A percentile compares a stretch with the other conserved stretches of the same genome.
These are phyloP conservation scores for Pseudococcus jackbeardsleyi DNA, from an alignment of 2,888 invertebrate genomes.

Conservation along the genomic window DNA sequence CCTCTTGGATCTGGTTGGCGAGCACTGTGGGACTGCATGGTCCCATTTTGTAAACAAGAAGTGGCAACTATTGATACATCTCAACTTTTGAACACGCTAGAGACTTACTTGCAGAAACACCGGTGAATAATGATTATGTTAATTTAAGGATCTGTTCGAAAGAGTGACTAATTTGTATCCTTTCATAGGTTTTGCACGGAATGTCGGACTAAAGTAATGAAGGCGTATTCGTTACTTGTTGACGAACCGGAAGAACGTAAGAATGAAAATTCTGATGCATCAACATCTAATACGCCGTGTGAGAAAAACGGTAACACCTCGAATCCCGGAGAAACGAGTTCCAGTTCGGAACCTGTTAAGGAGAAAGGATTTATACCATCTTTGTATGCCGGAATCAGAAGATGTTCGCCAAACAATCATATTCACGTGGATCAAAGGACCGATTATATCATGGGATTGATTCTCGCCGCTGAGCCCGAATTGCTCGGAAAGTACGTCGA, in stretches of 20 bases:
- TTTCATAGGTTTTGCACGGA: slow-evolving; percentile 84
- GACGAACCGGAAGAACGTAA: slow-evolving; percentile 75
- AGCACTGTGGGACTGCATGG: slow-evolving; percentile 89
- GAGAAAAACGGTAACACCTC: slow-evolving; percentile 31
- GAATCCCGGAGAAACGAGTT: not conserved
- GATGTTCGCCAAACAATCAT: slow-evolving; percentile 88
- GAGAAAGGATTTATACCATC: slow-evolving; percentile 92
- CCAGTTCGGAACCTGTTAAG: slow-evolving; percentile 77
- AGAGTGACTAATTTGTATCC: slow-evolving; percentile 8
- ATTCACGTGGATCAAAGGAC: slow-evolving; percentile 90
- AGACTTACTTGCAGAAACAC: slow-evolving; percentile 92
- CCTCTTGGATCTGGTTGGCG: slow-evolving; percentile 81
- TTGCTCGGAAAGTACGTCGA: slow-evolving; percentile 80
- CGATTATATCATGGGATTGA: slow-evolving; percentile 89
- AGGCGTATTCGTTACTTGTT: slow-evolving; percentile 88
- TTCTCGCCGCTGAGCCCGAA: slow-evolving; percentile 92
- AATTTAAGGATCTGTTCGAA: not conserved
- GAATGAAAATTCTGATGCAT: not conserved
- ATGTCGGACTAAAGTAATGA: slow-evolving; percentile 89
- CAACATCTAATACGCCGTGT: slow-evolving; percentile 30
- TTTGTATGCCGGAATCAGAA: slow-evolving; percentile 87
- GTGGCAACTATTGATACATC: slow-evolving; percentile 89
- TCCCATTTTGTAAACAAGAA: slow-evolving; percentile 83
- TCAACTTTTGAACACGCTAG: slow-evolving; percentile 86
- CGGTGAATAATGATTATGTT: slow-evolving; percentile 71